phyloP scores from a whole-genome alignment of 2,888 invertebrate genomes.

The Balanococcus diminutus region DNA sequence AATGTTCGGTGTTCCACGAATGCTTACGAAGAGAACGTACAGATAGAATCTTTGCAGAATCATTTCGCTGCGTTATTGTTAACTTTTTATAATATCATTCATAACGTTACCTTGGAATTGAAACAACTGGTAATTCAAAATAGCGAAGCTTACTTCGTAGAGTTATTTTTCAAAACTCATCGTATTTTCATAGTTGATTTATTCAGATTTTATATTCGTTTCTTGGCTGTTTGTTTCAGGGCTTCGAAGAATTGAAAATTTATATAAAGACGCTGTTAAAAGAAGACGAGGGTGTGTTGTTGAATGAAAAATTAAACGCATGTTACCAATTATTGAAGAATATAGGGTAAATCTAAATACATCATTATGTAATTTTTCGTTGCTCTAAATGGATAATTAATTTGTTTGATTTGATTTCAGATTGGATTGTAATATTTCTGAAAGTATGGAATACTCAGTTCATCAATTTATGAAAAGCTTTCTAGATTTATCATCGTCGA shows the following conservation, averaged over 20 bases:
- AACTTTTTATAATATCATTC: slow-evolving; percentile 47
- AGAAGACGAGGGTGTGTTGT: slow-evolving; percentile 42
- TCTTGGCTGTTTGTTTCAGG: slow-evolving; percentile 3
- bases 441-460: slow-evolving; percentile 41
- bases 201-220: neutral
- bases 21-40: neutral
- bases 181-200: neutral
- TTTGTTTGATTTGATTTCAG: slow-evolving; percentile 15
- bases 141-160: neutral
- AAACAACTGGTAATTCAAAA: slow-evolving; percentile 37
- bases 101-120: slow-evolving; percentile 51
- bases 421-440: slow-evolving; percentile 34
- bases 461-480: slow-evolving; percentile 39
- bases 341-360: slow-evolving; percentile 35
- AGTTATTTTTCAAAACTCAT: neutral
- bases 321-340: slow-evolving; percentile 47
- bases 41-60: slow-evolving; percentile 39
- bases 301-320: slow-evolving; percentile 48
- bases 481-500: slow-evolving; percentile 26
- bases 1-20: neutral
- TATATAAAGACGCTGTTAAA: slow-evolving; percentile 46
- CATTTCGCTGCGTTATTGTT: slow-evolving; percentile 32
- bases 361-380: neutral
- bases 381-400: neutral
- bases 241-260: slow-evolving; percentile 49